Base-by-base conservation (phyloP, 2,113 vertebrate genomes). In the Speoplatyrhinus poulsoni region DNA sequence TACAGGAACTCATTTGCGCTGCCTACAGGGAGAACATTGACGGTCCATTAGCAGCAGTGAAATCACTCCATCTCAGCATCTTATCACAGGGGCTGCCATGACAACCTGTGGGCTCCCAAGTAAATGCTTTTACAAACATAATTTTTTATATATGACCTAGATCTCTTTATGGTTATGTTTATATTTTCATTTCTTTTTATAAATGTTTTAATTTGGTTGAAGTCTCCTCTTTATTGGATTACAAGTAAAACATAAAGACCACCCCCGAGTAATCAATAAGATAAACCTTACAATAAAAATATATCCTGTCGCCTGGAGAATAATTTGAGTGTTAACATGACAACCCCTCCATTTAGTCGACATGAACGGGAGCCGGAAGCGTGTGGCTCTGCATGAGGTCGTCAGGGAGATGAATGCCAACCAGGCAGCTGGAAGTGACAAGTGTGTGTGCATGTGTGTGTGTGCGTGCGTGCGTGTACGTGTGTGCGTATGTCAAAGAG, bases 1-100 rank as follows among this genome's bases (percentile, higher is more conserved):
- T 97, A 99, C 84, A 94, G 90, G 81, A 98, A 99, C 73, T 85
- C 86, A 76, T 93, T 87, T 47, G 97, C 98, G 48, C 81, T 91
- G 56, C 93, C 98, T 99, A 76, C 67, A 3, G 55, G 75, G 49
- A 81, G 13, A 75, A 12, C 75, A 1, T 26, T 19, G 1, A 10
- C 1, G 4, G 13, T 12, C 2, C 9, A 10, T 15, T 16, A 36
- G 47, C n/a, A 65, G 13, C 17, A 56, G 54, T 0, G 49, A 52
- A 52, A 41, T 41, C 36, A 6, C 36, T 41, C 6, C 3, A 8
- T 41, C 36, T 6, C 36, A 7, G 36, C 36, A 41, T 41, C 36
- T 8, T 41, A 41, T 6, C 36, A 41, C 4, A 41, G 36, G 7
- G 36, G 36, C 36, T 41, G 36, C 36, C 47, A 13, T 26, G 26